A percentile compares a stretch with the other conserved stretches of the same genome.
Evolutionary conservation across 1,140 invertebrate genomes (phyloP).

Genomic region (Drosophila varians): DNA sequence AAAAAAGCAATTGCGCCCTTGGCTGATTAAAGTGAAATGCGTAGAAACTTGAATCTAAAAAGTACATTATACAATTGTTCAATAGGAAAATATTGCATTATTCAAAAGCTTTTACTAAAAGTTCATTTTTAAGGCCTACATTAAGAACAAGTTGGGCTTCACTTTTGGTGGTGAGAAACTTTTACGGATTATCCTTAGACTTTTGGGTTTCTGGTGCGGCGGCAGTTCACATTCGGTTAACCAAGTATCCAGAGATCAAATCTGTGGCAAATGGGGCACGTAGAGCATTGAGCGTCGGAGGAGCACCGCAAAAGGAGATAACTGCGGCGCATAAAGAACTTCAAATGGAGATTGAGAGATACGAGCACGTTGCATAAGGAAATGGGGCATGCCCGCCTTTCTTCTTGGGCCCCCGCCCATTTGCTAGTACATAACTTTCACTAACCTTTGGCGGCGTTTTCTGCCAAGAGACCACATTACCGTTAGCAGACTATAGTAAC

Average conservation of each 20-base stretch:
- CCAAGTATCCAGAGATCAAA: constrained; percentile 30
- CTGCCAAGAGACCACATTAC: constrained; percentile 49
- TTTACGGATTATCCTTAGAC: constrained; percentile 16
- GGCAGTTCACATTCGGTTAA: constrained; percentile 36
- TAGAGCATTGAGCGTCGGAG: constrained; percentile 1
- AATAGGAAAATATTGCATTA: no score
- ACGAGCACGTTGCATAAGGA: constrained; percentile 28
- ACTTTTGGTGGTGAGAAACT: neutral
- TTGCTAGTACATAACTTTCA: constrained; percentile 58
- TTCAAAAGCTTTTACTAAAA: neutral
- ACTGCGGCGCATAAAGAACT: constrained; percentile 44
- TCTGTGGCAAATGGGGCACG: constrained; percentile 33
- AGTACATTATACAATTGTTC: neutral
- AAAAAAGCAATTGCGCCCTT: neutral
- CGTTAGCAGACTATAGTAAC: constrained; percentile 45
- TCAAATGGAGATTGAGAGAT: constrained; percentile 56
- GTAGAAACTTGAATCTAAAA: neutral
- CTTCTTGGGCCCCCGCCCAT: constrained; percentile 11
- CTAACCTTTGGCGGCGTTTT: constrained; percentile 54
- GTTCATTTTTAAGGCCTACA: neutral
- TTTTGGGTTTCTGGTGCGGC: neutral
- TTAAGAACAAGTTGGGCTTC: neutral
- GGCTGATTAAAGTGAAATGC: neutral
- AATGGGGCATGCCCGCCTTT: constrained; percentile 22
- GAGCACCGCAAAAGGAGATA: constrained; percentile 11